Evolutionary conservation across 1,140 invertebrate genomes (phyloP).

Genomic region (Subanguina moxae): DNA sequence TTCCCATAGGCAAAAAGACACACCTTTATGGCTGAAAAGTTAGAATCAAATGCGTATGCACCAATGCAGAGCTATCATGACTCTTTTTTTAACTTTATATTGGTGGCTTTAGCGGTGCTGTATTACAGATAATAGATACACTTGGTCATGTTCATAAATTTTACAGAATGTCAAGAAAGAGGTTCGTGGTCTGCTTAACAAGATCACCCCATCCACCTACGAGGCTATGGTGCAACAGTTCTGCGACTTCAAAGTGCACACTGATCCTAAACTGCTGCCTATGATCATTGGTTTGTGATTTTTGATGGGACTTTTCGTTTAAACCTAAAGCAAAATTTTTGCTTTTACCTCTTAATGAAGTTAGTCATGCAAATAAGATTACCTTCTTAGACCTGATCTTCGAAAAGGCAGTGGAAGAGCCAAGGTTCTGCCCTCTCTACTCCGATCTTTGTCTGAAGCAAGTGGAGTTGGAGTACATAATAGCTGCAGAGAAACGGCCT

Average conservation of each 20-base stretch:
- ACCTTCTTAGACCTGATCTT: constrained; percentile 49
- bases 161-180: constrained; percentile 39
- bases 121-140: too few relatives aligned
- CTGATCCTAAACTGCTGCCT: constrained; percentile 20
- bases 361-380: too few relatives aligned
- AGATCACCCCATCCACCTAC: constrained; percentile 54
- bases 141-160: not conserved
- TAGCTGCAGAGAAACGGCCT: not conserved
- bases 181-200: constrained; percentile 51
- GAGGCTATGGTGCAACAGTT: constrained; percentile 46
- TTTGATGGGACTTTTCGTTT: too few relatives aligned
- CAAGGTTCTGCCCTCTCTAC: constrained; percentile 55
- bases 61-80: not conserved
- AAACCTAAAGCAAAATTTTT: too few relatives aligned
- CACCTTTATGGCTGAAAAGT: too few relatives aligned
- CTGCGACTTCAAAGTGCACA: constrained; percentile 35
- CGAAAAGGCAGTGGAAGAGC: constrained; percentile 58
- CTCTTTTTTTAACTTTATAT: not conserved
- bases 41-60: not conserved
- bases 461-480: constrained; percentile 25
- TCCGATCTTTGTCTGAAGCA: constrained; percentile 52
- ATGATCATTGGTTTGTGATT: constrained; percentile 1
- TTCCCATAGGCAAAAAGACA: too few relatives aligned
- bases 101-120: too few relatives aligned
- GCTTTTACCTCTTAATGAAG: too few relatives aligned